Evolutionary conservation across 1,140 invertebrate species (phyloP).

Genomic region (Gonioctena quinquepunctata): DNA sequence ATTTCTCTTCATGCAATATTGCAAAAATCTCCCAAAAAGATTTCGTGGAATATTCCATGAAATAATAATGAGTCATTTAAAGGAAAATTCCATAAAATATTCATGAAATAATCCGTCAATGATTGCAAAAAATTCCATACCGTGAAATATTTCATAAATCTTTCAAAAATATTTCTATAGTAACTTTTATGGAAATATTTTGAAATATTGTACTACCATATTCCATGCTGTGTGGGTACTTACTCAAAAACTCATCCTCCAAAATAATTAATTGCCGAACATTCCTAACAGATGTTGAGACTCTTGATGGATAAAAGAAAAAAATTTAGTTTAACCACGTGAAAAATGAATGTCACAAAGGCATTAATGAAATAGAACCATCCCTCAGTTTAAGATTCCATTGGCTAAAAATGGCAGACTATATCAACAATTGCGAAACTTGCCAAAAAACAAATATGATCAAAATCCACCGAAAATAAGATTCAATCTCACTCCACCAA

Average conservation of each 20-base stretch:
- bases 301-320: slow-evolving; percentile 25
- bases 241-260: slow-evolving; percentile 27
- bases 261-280: slow-evolving; percentile 26
- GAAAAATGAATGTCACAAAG: slow-evolving; percentile 33
- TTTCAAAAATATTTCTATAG: too few relatives aligned
- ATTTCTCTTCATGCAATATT: too few relatives aligned
- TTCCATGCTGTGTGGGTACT: too few relatives aligned
- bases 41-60: too few relatives aligned
- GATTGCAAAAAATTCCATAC: too few relatives aligned
- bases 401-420: slow-evolving; percentile 22
- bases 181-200: too few relatives aligned
- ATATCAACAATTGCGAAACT: slow-evolving; percentile 10
- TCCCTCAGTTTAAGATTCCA: slow-evolving; percentile 24
- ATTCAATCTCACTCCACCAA: slow-evolving; percentile 10
- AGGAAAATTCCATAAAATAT: too few relatives aligned
- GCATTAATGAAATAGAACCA: slow-evolving; percentile 30
- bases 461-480: slow-evolving; percentile 28
- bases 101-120: too few relatives aligned
- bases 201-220: too few relatives aligned
- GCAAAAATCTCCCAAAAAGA: too few relatives aligned
- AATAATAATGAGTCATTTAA: too few relatives aligned
- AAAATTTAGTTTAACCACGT: slow-evolving; percentile 33
- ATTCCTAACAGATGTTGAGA: slow-evolving; percentile 22
- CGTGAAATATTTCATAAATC: too few relatives aligned
- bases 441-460: slow-evolving; percentile 33